Base-by-base conservation (phyloP, 2,797 vertebrate species). In the Gymnothorax javanicus region DNA sequence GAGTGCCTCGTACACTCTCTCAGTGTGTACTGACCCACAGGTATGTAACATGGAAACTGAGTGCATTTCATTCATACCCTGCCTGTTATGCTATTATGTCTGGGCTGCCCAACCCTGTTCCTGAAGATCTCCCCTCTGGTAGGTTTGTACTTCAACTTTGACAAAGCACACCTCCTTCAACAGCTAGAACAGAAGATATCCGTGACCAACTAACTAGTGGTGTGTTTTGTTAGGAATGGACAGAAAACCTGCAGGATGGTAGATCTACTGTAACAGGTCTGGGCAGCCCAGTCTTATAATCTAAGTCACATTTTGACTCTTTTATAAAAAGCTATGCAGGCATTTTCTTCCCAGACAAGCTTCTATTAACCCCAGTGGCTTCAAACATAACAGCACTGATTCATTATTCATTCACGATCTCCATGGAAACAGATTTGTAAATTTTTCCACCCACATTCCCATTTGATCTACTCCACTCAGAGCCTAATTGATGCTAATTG, bases 401-500 rank as follows among this genome's bases (percentile, higher is more conserved):
- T 64, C 12, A 83, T 83, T 69, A 15, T 43, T 43, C 33, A 43
- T 43, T 43, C 33, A 43, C 2, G 33, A 58, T 87, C 58, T 62
- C 81, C 27, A 25, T 43, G 27, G 27, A 15, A 25, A 43, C 54
- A 59, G 20, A 56, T 75, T 69, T 60, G 67, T 73, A 25, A 56
- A 57, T 7, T 50, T 25, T 50, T 27, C 54, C 2, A 67, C 25
- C 62, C 52, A 54, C 62, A 27, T 2, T 83, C 60, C 56, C 64
- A 58, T 33, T 33, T 13, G 33, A 71, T 60, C 54, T 20, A 7
- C 67, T 60, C 54, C 12, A 7, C 67, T 83, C 2, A 54, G 54
- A 50, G 23, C 64, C 33, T 60, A 87, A 75, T 87, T 87, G 57
- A 84, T 82, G 60, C 52, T 86, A 77, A 89, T 89, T 87, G 84